Evolutionary conservation across 2,113 vertebrate genomes (phyloP).

Genomic region (Camelus dromedarius): DNA sequence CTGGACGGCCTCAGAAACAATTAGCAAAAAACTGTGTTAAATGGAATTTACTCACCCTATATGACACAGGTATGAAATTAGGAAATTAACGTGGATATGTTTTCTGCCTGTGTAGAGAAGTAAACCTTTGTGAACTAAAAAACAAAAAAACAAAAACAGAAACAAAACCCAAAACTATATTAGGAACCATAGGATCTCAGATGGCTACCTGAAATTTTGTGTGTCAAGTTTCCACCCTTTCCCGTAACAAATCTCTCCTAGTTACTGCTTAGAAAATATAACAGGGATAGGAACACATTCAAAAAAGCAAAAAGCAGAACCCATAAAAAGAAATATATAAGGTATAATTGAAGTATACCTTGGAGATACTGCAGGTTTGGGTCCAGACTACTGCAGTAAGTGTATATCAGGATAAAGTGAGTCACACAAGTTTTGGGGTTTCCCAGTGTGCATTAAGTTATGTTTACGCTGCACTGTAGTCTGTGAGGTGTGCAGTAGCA

Average conservation of each 20-base stretch:
- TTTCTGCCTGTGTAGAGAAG: neutral
- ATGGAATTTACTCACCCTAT: neutral
- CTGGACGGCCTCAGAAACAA: neutral
- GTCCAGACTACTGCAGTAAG: neutral
- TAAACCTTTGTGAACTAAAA: neutral
- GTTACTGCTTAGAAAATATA: conserved; percentile 23
- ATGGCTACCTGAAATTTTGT: neutral
- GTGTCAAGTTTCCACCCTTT: neutral
- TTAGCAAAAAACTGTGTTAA: neutral
- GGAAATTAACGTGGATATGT: neutral
- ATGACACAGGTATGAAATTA: neutral
- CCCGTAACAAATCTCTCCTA: neutral
- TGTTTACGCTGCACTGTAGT: neutral
- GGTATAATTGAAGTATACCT: neutral
- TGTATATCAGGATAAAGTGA: neutral
- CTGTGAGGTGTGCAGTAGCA: neutral
- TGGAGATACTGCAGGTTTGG: neutral
- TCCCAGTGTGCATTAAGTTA: neutral
- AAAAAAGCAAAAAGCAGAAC: neutral
- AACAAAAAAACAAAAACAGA: too few species aligned
- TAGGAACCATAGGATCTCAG: neutral
- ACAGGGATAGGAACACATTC: neutral
- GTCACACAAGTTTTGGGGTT: neutral
- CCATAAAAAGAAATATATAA: neutral
- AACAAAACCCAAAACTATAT: too few species aligned